A percentile compares a stretch with the other conserved stretches of the same genome.
These are phyloP conservation scores for Cheilosia soror DNA, from an alignment of 2,888 invertebrate genomes.

Conservation along the genomic window DNA sequence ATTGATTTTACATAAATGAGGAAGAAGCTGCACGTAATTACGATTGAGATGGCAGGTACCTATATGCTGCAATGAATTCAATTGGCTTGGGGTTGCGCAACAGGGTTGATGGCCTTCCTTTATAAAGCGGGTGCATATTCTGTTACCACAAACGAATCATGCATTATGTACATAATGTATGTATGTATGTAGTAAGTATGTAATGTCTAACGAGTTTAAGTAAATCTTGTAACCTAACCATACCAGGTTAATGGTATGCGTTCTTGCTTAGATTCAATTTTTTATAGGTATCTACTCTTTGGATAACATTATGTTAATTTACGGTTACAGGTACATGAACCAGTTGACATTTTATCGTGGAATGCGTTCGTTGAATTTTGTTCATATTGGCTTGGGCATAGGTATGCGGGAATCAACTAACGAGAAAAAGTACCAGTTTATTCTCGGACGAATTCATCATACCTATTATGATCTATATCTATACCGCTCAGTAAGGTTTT, in stretches of 20 bases:
- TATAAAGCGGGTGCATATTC: constrained; percentile 25
- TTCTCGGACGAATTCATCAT: no score
- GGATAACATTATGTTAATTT: constrained; percentile 61
- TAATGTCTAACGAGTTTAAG: constrained; percentile 16
- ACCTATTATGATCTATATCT: no score
- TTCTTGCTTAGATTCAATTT: constrained; percentile 44
- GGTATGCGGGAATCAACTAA: no score
- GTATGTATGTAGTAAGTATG: no score
- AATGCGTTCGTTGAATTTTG: constrained; percentile 43
- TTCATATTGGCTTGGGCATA: neutral
- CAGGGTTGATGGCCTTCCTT: constrained; percentile 52
- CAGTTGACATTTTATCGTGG: constrained; percentile 67
- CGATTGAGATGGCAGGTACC: constrained; percentile 37
- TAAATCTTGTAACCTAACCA: constrained; percentile 2
- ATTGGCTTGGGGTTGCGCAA: constrained; percentile 49
- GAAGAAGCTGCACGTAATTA: constrained; percentile 71
- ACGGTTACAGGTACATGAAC: constrained; percentile 66
- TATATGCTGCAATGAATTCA: constrained; percentile 26
- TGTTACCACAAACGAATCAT: constrained; percentile 1
- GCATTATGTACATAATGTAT: neutral
- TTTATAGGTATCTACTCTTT: constrained; percentile 3
- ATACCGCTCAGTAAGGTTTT: no score
- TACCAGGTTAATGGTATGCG: neutral
- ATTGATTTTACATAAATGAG: constrained; percentile 61
- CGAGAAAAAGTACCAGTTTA: no score